Conservation (phyloP, 2,888 invertebrate genomes). For the Ectemnius lituratus region DNA sequence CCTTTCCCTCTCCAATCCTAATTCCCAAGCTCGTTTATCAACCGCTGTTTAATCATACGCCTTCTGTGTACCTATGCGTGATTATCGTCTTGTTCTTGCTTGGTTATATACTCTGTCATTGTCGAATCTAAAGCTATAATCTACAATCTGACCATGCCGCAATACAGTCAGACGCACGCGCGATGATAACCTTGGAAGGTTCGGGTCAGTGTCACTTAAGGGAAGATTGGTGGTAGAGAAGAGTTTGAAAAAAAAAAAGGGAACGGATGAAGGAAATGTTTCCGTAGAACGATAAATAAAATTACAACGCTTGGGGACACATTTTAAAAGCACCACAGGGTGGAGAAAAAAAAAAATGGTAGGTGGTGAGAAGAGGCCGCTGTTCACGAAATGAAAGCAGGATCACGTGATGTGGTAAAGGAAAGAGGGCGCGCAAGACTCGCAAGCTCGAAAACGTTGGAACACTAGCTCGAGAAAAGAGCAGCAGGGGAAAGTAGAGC, state of each 20-base stretch:
- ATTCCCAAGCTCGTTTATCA: no score
- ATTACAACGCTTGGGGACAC: slow-evolving; percentile 35
- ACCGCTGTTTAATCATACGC: no score
- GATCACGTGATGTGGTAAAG: neutral
- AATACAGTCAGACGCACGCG: neutral
- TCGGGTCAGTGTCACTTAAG: no score
- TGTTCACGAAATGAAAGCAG: neutral
- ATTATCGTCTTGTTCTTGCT: no score
- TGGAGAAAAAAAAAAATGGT: slow-evolving; percentile 29
- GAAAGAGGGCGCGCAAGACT: slow-evolving; percentile 21
- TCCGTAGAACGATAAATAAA: slow-evolving; percentile 42
- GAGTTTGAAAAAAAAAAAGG: no score
- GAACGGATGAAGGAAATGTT: neutral
- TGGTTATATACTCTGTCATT: no score
- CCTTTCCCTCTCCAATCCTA: no score
- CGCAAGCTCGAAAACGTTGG: neutral
- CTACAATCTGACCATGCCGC: no score
- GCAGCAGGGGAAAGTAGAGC: slow-evolving; percentile 7
- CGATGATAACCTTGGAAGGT: no score
- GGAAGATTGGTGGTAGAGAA: no score
- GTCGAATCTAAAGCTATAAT: no score
- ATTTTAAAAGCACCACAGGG: neutral
- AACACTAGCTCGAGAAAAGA: slow-evolving; percentile 4
- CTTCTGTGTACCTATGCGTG: no score
- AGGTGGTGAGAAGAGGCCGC: neutral